phyloP scores from a whole-genome alignment of 2,888 invertebrate species.

The Hyles lineata region DNA sequence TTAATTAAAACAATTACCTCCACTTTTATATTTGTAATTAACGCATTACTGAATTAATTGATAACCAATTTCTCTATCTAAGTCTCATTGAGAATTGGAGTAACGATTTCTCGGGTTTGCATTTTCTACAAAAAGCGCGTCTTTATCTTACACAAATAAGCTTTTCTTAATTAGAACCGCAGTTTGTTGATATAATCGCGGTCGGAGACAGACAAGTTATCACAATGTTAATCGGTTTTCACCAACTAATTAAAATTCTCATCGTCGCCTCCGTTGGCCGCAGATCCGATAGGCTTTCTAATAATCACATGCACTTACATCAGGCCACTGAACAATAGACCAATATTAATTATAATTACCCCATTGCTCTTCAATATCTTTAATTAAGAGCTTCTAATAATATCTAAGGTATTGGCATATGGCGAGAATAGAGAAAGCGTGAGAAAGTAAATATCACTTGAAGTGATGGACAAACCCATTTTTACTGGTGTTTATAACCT shows the following conservation, averaged over 20 bases:
- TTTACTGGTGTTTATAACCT: neutral
- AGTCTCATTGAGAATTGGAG: neutral
- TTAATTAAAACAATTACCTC: too few species aligned
- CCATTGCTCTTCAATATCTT: neutral
- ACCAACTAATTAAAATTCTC: conserved; percentile 58
- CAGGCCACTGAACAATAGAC: conserved; percentile 1
- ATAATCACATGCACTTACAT: conserved; percentile 27
- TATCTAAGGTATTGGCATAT: too few species aligned
- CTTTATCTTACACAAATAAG: neutral
- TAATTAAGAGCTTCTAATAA: neutral
- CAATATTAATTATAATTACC: neutral
- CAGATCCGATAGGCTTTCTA: conserved; percentile 39
- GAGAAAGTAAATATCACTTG: neutral
- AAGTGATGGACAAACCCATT: neutral
- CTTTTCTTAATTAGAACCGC: conserved; percentile 10
- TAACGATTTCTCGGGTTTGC: neutral
- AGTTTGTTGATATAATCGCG: neutral
- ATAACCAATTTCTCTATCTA: neutral
- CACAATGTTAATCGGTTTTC: conserved; percentile 45
- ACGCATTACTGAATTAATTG: too few species aligned
- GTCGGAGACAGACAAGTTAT: conserved; percentile 35
- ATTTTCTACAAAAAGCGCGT: neutral
- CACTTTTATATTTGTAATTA: too few species aligned
- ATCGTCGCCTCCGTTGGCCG: conserved; percentile 52
- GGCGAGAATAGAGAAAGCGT: neutral